phyloP scores from a whole-genome alignment of 2,888 invertebrate species.

The Aleiodes testaceus region DNA sequence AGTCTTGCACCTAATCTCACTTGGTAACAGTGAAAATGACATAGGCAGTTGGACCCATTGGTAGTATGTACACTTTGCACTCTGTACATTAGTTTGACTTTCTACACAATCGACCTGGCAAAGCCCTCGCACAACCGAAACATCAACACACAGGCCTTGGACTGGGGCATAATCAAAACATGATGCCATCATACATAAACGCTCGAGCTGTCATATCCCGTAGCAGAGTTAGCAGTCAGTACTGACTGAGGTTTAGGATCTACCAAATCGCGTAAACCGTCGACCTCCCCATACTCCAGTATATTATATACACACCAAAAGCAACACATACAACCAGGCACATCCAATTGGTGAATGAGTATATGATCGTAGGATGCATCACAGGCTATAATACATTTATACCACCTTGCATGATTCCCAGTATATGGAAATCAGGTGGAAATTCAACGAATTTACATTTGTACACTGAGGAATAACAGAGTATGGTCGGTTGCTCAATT shows the following conservation, averaged over 20 bases:
- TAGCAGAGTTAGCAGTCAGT: constrained; percentile 25
- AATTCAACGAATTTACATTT: constrained; percentile 52
- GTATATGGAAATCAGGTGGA: constrained; percentile 46
- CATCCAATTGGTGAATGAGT: constrained; percentile 35
- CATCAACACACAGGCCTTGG: constrained; percentile 27
- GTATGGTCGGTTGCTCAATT: neutral
- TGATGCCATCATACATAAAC: constrained; percentile 39
- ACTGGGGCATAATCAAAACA: constrained; percentile 45
- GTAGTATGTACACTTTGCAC: constrained; percentile 7
- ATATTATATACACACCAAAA: neutral
- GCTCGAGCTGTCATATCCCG: constrained; percentile 30
- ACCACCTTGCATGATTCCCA: constrained; percentile 23
- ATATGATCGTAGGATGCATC: constrained; percentile 1
- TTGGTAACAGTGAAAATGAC: constrained; percentile 14
- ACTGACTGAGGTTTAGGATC: constrained; percentile 15
- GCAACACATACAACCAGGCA: neutral
- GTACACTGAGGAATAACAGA: constrained; percentile 44
- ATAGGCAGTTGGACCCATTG: neutral
- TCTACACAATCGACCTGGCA: constrained; percentile 19
- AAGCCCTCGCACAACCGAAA: neutral
- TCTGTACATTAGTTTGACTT: constrained; percentile 10
- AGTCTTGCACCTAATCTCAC: neutral
- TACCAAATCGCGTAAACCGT: constrained; percentile 29
- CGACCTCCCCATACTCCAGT: constrained; percentile 2
- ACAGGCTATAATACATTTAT: constrained; percentile 8